Evolutionary conservation across 2,113 vertebrate species (phyloP).

Genomic region (Dissostichus mawsoni): DNA sequence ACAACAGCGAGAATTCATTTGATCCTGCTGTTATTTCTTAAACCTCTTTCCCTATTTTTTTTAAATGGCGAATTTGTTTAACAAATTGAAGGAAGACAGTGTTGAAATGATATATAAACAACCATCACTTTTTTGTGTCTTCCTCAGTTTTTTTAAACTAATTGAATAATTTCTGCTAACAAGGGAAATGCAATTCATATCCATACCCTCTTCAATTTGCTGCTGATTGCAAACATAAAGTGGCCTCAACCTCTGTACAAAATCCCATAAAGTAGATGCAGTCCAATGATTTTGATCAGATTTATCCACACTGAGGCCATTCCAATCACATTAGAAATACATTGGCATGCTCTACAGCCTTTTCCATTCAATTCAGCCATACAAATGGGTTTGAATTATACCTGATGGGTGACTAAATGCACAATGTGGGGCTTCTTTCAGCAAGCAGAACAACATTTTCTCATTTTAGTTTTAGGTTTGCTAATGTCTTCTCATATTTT

Average conservation of each 20-base stretch:
- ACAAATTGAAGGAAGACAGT: neutral
- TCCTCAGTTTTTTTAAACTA: constrained; percentile 26
- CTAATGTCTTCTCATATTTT: neutral
- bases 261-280: constrained; percentile 74
- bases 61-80: constrained; percentile 26
- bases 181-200: constrained; percentile 57
- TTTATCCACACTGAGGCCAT: constrained; percentile 64
- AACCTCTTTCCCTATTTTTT: constrained; percentile 1
- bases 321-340: constrained; percentile 74
- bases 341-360: constrained; percentile 48
- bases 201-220: constrained; percentile 53
- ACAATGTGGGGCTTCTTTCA: constrained; percentile 27
- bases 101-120: constrained; percentile 35
- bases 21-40: constrained; percentile 31
- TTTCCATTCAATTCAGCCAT: constrained; percentile 58
- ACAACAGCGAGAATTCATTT: constrained; percentile 18
- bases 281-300: constrained; percentile 74
- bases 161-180: constrained; percentile 56
- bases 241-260: constrained; percentile 46
- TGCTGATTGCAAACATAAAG: constrained; percentile 62
- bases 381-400: constrained; percentile 56
- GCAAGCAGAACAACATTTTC: constrained; percentile 15
- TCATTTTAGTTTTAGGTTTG: constrained; percentile 22
- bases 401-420: constrained; percentile 64
- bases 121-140: constrained; percentile 20